Evolutionary conservation across 2,113 vertebrate genomes (phyloP).

Genomic region (Erinaceus europaeus): DNA sequence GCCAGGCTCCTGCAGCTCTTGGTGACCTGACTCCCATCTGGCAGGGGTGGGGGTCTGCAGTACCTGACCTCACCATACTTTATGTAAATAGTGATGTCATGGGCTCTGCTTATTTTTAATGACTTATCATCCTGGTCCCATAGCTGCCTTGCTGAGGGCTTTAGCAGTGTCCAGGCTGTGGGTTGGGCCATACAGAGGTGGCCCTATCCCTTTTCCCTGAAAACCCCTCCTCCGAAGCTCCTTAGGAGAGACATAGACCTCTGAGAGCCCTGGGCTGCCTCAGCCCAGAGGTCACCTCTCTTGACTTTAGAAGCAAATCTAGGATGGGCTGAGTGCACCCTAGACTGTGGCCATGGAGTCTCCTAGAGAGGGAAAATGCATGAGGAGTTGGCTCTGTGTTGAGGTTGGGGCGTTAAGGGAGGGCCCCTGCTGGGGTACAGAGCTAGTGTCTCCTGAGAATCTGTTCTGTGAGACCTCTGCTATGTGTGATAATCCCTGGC

Average conservation of each 20-base stretch:
- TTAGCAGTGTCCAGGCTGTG: constrained; percentile 45
- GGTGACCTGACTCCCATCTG: not conserved
- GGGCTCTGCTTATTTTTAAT: constrained; percentile 50
- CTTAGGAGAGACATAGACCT: not conserved
- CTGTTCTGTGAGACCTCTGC: no score
- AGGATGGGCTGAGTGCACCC: not conserved
- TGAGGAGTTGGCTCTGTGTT: no score
- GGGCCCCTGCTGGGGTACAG: no score
- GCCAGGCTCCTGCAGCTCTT: not conserved
- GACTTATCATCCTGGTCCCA: constrained; percentile 52
- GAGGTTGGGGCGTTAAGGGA: no score
- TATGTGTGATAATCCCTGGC: no score
- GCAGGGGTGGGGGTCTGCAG: no score
- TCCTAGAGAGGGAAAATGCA: no score
- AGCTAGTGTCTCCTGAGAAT: no score
- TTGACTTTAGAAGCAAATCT: not conserved
- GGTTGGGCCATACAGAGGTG: not conserved
- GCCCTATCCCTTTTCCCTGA: not conserved
- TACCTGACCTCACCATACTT: not conserved
- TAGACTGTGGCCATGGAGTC: not conserved
- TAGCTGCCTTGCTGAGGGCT: constrained; percentile 59
- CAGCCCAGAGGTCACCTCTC: not conserved
- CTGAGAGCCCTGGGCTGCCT: not conserved
- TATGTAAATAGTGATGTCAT: constrained; percentile 5
- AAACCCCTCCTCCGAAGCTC: no score